Conservation (phyloP, 2,797 vertebrate species). For the Cephalopachus bancanus region DNA sequence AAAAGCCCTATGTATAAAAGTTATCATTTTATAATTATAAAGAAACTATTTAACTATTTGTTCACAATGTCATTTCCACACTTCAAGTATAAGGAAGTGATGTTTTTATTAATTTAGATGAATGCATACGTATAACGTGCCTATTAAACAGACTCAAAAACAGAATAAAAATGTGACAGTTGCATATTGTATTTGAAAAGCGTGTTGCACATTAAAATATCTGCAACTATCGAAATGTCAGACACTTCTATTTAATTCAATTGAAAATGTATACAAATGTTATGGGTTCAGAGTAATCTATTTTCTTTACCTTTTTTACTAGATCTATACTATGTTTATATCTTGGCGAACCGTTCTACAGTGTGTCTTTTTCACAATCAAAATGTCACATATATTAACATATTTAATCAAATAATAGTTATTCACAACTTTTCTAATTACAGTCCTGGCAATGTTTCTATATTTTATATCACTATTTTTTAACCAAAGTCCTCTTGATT, state of each 20-base stretch:
- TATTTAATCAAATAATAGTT: neutral
- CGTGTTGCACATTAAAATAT: neutral
- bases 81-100: neutral
- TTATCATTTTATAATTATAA: neutral
- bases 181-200: neutral
- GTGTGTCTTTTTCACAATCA: neutral
- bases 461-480: neutral
- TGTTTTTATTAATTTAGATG: neutral
- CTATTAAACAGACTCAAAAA: neutral
- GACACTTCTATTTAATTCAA: neutral
- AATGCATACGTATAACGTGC: neutral
- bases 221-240: neutral
- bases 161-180: neutral
- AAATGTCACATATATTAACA: neutral
- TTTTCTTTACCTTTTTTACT: neutral
- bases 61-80: neutral
- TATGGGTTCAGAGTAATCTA: neutral
- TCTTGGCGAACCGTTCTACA: neutral
- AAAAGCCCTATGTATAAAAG: neutral
- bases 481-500: neutral
- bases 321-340: neutral
- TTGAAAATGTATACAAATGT: neutral
- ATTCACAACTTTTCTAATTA: neutral
- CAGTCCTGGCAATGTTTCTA: neutral
- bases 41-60: neutral